phyloP scores from a whole-genome alignment of 1,140 invertebrate species.

The Agrilus planipennis region DNA sequence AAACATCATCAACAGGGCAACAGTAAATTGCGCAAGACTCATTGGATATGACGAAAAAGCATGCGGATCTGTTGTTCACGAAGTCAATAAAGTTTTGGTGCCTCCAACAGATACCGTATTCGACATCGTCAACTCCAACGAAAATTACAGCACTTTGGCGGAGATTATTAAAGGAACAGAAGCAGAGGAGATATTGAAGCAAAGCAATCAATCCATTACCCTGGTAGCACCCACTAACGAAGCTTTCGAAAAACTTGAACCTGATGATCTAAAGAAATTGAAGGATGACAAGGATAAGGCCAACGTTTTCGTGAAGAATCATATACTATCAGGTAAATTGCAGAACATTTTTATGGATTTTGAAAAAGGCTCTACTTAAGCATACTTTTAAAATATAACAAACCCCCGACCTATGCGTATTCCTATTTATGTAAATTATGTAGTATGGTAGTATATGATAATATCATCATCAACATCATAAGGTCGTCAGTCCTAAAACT shows the following conservation, averaged over 20 bases:
- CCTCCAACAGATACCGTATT: constrained; percentile 39
- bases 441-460: too few species aligned
- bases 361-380: too few species aligned
- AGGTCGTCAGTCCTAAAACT: too few species aligned
- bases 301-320: constrained; percentile 35
- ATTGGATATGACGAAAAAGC: constrained; percentile 45
- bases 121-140: constrained; percentile 33
- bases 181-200: constrained; percentile 34
- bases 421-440: too few species aligned
- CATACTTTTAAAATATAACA: too few species aligned
- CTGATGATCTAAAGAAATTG: constrained; percentile 31
- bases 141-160: constrained; percentile 36
- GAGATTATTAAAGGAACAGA: constrained; percentile 35
- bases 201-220: constrained; percentile 36
- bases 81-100: constrained; percentile 42
- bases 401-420: too few species aligned
- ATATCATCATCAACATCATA: too few species aligned
- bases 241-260: constrained; percentile 42
- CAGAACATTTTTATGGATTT: too few species aligned
- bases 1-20: constrained; percentile 39
- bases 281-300: constrained; percentile 35
- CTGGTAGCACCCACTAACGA: constrained; percentile 52
- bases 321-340: constrained; percentile 38
- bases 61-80: constrained; percentile 48
- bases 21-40: constrained; percentile 44